Evolutionary conservation across 2,113 vertebrate species (phyloP), one percentile per base, ranked within the genome.

Genomic region (Blennius ocellaris): DNA sequence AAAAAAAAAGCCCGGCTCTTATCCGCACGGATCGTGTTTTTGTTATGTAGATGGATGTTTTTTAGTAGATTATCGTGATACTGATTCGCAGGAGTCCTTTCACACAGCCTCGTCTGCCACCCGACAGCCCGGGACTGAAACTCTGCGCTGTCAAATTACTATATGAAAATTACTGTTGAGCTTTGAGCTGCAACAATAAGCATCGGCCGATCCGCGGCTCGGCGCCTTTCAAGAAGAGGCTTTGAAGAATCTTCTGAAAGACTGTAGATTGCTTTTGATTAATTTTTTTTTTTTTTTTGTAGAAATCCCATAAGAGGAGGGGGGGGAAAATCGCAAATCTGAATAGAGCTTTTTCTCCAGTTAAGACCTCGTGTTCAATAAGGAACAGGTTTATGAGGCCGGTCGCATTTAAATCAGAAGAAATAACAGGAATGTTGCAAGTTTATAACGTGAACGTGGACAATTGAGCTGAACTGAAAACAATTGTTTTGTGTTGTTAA

Each of bases 241-340:
- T 83, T 82, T 80, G 76, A 87, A 75, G 73, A 72, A 56, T 78
- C 71, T 78, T 86, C 78, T 78, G 43, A 84, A 88, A 76, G 54
- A 85, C 65, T 78, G 44, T 65, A 78, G 70, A 80, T 82, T 84
- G 79, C 71, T 79, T 86, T 78, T 75, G 54, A 87, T 80, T 76
- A 73, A 69, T 57, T 76, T 30, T 30, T 9, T 47, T 82, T 30
- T 9, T 47, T 82, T 30, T 30, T 30, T 30, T 67, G 70, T n/a
- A 50, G 56, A 62, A 72, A 12, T 78, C 75, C 72, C 73, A 45
- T 10, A 76, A 72, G 1, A 8, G 4, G 38, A 11, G 44, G 1
- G 47, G 16, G 40, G 2, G 11, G 30, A 59, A 67, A 56, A 30
- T 30, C 4, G 21, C 21, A 30, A 30, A 30, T 30, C 21, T 30